A percentile compares a stretch with the other conserved stretches of the same genome.
phyloP scores from a whole-genome alignment of 2,797 vertebrate species.

The Craterocephalus amniculus region DNA sequence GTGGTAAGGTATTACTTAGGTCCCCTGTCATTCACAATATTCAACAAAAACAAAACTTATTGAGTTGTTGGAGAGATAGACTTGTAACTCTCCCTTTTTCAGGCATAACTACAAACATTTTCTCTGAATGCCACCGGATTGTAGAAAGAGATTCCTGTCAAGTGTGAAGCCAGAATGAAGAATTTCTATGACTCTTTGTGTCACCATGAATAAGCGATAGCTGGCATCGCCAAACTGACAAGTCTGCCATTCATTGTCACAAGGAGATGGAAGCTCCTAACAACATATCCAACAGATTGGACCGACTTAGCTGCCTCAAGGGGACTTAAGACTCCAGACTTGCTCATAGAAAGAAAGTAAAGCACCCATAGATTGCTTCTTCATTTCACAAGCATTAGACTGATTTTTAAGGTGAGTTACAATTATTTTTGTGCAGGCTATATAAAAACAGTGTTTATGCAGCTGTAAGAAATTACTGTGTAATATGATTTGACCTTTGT shows the following conservation, averaged over 20 bases:
- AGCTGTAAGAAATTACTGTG: not conserved
- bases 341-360: not conserved
- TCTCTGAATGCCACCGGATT: slow-evolving; percentile 20
- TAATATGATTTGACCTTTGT: slow-evolving; percentile 3
- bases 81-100: slow-evolving; percentile 10
- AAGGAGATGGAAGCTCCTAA: slow-evolving; percentile 13
- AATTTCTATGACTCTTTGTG: slow-evolving; percentile 8
- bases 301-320: slow-evolving; percentile 20
- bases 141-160: slow-evolving; percentile 31
- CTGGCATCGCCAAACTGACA: slow-evolving; percentile 24
- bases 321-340: not conserved
- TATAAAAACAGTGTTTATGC: slow-evolving; percentile 2
- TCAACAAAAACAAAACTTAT: not conserved
- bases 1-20: not conserved
- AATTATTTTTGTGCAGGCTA: slow-evolving; percentile 4
- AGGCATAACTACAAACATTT: slow-evolving; percentile 33
- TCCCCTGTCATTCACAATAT: slow-evolving; percentile 5
- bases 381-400: not conserved
- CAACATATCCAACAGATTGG: slow-evolving; percentile 32
- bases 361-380: not conserved
- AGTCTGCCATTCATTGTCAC: slow-evolving; percentile 35
- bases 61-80: slow-evolving; percentile 6
- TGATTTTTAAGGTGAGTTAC: not conserved
- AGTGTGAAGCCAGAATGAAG: slow-evolving; percentile 23
- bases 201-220: slow-evolving; percentile 19